Evolutionary conservation across 2,797 vertebrate genomes (phyloP).

Genomic region (Cuniculus paca): DNA sequence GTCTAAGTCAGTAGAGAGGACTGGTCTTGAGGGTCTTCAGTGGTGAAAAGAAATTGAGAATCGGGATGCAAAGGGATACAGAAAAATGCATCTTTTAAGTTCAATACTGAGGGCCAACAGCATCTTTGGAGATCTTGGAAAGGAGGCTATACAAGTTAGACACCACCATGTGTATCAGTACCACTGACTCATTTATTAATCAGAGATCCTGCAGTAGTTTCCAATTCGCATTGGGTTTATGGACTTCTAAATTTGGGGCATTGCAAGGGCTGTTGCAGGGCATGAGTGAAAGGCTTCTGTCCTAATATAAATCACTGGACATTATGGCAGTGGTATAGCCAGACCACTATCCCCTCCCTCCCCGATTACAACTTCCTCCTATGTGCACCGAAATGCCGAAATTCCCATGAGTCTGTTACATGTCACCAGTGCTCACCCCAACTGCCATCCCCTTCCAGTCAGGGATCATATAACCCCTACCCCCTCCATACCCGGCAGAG

Average conservation of each 20-base stretch:
- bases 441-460: too few species aligned
- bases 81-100: not conserved
- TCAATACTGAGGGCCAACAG: not conserved
- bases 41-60: not conserved
- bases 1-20: not conserved
- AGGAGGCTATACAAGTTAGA: not conserved
- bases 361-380: too few species aligned
- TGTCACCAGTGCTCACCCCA: too few species aligned
- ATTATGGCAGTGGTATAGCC: too few species aligned
- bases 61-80: not conserved
- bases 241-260: not conserved
- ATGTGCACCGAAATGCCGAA: too few species aligned
- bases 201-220: not conserved
- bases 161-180: not conserved
- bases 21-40: not conserved
- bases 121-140: not conserved
- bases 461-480: too few species aligned
- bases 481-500: too few species aligned
- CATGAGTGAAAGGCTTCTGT: too few species aligned
- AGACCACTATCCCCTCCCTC: too few species aligned
- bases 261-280: not conserved
- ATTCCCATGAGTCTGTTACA: too few species aligned
- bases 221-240: not conserved
- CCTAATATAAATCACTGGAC: too few species aligned
- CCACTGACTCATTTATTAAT: not conserved